phyloP scores from a whole-genome alignment of 2,888 invertebrate genomes.

The Neoaliturus tenellus region DNA sequence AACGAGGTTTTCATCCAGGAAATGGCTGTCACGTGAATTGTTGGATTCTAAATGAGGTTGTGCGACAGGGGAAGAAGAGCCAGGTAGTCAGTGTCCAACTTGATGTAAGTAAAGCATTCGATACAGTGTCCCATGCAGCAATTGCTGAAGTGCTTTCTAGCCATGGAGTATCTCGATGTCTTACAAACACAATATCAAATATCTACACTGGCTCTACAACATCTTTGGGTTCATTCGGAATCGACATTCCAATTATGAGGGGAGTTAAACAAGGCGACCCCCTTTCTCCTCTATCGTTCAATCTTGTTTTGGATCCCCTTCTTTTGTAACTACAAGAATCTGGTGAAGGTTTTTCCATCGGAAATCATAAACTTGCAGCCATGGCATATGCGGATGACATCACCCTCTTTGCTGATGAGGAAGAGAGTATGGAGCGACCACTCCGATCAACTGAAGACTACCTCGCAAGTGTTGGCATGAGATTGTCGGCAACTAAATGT shows the following conservation, averaged over 20 bases:
- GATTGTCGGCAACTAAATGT: not conserved
- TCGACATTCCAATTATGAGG: too few species aligned
- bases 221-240: not conserved
- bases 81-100: not conserved
- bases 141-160: not conserved
- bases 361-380: too few species aligned
- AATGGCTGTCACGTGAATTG: not conserved
- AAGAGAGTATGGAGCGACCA: not conserved
- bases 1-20: slow-evolving; percentile 11
- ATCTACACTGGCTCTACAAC: not conserved
- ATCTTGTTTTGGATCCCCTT: too few species aligned
- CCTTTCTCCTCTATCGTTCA: too few species aligned
- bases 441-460: not conserved
- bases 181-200: not conserved
- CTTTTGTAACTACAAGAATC: too few species aligned
- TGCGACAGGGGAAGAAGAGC: not conserved
- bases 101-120: slow-evolving; percentile 6
- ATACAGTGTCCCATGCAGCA: not conserved
- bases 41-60: not conserved
- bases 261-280: too few species aligned
- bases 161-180: not conserved
- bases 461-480: not conserved
- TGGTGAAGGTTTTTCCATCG: too few species aligned
- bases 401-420: not conserved
- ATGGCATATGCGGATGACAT: too few species aligned